Conservation (phyloP, 2,113 vertebrate genomes). For the Lepisosteus oculatus region DNA sequence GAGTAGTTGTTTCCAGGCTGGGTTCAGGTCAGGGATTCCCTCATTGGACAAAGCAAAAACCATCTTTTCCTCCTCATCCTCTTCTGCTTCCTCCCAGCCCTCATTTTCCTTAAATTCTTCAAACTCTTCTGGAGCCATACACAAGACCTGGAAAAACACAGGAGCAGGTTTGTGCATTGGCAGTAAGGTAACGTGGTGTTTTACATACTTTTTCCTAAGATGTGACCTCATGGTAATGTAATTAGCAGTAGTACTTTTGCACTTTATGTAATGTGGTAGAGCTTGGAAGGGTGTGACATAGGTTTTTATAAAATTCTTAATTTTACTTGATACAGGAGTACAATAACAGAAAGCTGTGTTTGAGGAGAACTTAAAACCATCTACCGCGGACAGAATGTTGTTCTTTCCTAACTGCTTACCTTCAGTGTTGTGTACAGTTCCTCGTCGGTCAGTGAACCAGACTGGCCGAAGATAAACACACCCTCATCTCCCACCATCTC, state of each 20-base stretch:
- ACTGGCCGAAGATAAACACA: slow-evolving; percentile 77
- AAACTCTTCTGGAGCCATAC: slow-evolving; percentile 81
- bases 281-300: too few relatives aligned
- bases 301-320: too few relatives aligned
- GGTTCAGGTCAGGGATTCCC: slow-evolving; percentile 62
- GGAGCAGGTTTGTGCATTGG: background rate
- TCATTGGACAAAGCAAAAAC: slow-evolving; percentile 57
- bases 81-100: slow-evolving; percentile 68
- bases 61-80: slow-evolving; percentile 59
- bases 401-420: slow-evolving; percentile 53
- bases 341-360: too few relatives aligned
- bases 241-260: background rate
- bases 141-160: slow-evolving; percentile 70
- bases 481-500: slow-evolving; percentile 78
- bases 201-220: too few relatives aligned
- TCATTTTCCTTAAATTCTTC: slow-evolving; percentile 74
- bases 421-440: slow-evolving; percentile 79
- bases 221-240: too few relatives aligned
- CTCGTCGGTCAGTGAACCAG: slow-evolving; percentile 79
- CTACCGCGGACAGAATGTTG: too few relatives aligned
- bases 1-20: slow-evolving; percentile 72
- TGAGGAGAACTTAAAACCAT: too few relatives aligned
- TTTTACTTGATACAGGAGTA: too few relatives aligned
- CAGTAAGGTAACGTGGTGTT: background rate
- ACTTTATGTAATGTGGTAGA: background rate